These are phyloP conservation scores for Cosmia trapezina DNA, from an alignment of 2,888 invertebrate genomes.

Conservation along the genomic window DNA sequence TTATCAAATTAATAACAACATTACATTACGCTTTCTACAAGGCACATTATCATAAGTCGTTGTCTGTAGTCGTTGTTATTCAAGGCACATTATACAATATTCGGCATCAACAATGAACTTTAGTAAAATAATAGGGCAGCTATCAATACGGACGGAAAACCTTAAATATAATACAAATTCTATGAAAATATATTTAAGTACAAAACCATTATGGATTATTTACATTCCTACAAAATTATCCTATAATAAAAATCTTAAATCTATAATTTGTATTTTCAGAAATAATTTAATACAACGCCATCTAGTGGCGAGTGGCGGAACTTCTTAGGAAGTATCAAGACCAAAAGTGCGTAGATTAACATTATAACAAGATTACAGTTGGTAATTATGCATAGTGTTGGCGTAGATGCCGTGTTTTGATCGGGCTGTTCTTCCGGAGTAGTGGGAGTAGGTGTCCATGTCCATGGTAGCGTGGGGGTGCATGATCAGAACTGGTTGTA, in stretches of 20 bases:
- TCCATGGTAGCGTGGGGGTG: conserved; percentile 92
- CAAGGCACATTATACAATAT: conserved; percentile 18
- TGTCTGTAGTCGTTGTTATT: conserved; percentile 57
- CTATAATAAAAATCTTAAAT: conserved; percentile 37
- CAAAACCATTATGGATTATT: conserved; percentile 53
- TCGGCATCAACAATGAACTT: conserved; percentile 14
- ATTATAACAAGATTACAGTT: conserved; percentile 82
- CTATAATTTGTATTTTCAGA: conserved; percentile 43
- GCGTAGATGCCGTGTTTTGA: conserved; percentile 92
- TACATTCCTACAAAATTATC: conserved; percentile 59
- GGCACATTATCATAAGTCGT: conserved; percentile 66
- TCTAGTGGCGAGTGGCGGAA: conserved; percentile 58
- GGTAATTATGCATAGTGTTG: conserved; percentile 93
- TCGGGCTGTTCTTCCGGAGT: conserved; percentile 93
- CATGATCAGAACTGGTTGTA: conserved; percentile 96
- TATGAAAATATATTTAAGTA: conserved; percentile 54
- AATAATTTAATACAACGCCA: conserved; percentile 69
- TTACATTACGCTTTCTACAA: conserved; percentile 68
- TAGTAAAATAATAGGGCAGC: conserved; percentile 23
- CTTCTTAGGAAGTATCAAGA: conserved; percentile 23
- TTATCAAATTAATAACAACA: conserved; percentile 65
- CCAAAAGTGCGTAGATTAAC: conserved; percentile 24
- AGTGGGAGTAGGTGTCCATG: conserved; percentile 94
- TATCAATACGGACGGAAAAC: conserved; percentile 40
- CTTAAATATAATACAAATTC: conserved; percentile 57